Percentiles rank a stretch among this genome's conserved stretches.
These are phyloP conservation scores for Archocentrus centrarchus DNA, from an alignment of 2,113 vertebrate genomes.

Conservation along the genomic window DNA sequence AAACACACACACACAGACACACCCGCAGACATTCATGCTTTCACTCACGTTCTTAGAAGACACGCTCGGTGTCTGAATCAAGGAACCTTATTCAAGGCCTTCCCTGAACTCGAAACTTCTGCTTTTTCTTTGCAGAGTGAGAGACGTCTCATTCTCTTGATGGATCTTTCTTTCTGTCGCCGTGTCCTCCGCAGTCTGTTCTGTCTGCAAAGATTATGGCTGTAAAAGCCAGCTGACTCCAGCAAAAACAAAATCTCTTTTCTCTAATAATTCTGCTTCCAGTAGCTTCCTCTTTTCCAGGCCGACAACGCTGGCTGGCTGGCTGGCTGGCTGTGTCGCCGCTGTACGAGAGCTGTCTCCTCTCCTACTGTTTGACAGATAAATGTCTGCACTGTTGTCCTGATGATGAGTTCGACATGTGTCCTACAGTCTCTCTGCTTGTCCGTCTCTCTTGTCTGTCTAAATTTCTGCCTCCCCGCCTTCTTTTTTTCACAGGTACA, in stretches of 20 bases:
- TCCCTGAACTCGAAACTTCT: conserved; percentile 61
- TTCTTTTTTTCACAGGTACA: conserved; percentile 46
- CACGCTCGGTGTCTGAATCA: conserved; percentile 48
- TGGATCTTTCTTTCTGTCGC: conserved; percentile 28
- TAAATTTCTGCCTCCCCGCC: not conserved
- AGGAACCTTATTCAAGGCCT: conserved; percentile 53
- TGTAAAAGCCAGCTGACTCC: conserved; percentile 37
- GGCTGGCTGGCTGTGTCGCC: conserved; percentile 18
- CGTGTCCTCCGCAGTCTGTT: conserved; percentile 25
- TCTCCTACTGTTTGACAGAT: conserved; percentile 45
- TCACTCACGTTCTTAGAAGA: conserved; percentile 58
- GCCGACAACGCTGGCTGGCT: not conserved
- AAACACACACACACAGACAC: conserved; percentile 48
- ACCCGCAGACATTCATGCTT: conserved; percentile 51
- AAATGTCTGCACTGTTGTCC: conserved; percentile 53
- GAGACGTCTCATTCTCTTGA: conserved; percentile 46
- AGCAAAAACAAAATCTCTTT: conserved; percentile 52
- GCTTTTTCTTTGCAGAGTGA: conserved; percentile 56
- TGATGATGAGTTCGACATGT: conserved; percentile 65
- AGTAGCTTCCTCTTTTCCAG: conserved; percentile 46
- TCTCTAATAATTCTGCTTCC: conserved; percentile 53
- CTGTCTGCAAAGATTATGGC: conserved; percentile 47
- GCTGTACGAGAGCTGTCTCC: conserved; percentile 34
- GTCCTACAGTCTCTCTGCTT: conserved; percentile 39
- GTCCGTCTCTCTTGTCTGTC: conserved; percentile 30